phyloP scores from a whole-genome alignment of 1,140 invertebrate genomes.

The Drosophila varians region DNA sequence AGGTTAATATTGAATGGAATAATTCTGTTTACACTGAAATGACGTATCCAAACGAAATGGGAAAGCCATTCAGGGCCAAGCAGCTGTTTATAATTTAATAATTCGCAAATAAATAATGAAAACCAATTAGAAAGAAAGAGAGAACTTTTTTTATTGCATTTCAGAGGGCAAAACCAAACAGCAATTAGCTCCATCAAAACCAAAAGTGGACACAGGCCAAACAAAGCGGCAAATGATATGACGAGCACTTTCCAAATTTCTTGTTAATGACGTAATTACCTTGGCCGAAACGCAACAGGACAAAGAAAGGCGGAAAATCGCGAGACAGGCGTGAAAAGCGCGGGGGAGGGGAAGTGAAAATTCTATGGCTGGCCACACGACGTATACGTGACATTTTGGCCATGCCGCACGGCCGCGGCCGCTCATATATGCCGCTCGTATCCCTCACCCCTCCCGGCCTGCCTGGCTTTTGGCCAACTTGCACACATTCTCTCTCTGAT shows the following conservation, averaged over 20 bases:
- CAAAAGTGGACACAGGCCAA: constrained; percentile 37
- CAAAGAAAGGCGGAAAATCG: constrained; percentile 23
- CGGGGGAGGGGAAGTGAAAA: constrained; percentile 3
- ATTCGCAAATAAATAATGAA: constrained; percentile 1
- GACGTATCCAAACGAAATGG: background rate
- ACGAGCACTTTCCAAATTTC: constrained; percentile 69
- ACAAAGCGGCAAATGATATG: constrained; percentile 43
- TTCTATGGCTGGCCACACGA: constrained; percentile 68
- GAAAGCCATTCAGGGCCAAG: background rate
- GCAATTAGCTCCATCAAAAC: constrained; percentile 15
- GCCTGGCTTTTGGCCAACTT: constrained; percentile 35
- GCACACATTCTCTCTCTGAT: constrained; percentile 31
- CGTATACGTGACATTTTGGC: constrained; percentile 79
- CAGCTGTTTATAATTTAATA: background rate
- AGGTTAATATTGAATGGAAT: background rate
- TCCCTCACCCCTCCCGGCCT: background rate
- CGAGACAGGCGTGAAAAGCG: constrained; percentile 23
- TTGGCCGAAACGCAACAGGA: constrained; percentile 26
- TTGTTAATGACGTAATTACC: constrained; percentile 78
- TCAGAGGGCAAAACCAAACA: no score
- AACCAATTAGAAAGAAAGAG: constrained; percentile 1
- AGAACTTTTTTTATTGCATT: no score
- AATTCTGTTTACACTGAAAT: constrained; percentile 13
- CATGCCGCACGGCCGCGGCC: constrained; percentile 38
- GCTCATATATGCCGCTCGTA: background rate